phyloP scores from a whole-genome alignment of 2,113 vertebrate species.

The Tragelaphus imberbis region DNA sequence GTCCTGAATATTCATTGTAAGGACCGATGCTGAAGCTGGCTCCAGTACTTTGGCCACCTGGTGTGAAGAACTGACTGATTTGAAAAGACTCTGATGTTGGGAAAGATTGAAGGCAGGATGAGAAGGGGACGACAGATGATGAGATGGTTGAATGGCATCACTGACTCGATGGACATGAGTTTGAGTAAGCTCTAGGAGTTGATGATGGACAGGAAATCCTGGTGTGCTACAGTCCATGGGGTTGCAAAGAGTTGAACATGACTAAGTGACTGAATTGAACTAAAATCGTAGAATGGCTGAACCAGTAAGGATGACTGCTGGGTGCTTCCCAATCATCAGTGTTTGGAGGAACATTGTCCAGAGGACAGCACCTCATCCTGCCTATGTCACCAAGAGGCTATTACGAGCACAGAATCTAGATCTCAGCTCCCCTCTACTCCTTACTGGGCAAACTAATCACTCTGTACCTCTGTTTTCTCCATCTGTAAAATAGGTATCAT shows the following conservation, averaged over 20 bases:
- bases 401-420: background rate
- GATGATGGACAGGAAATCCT: background rate
- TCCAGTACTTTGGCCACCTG: background rate
- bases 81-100: background rate
- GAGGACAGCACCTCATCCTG: background rate
- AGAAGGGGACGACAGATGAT: background rate
- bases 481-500: background rate
- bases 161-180: background rate
- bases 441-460: background rate
- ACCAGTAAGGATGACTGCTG: background rate
- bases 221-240: background rate
- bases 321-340: rapidly evolving
- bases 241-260: background rate
- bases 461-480: background rate
- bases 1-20: background rate
- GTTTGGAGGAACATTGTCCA: background rate
- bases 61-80: background rate
- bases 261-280: background rate
- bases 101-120: background rate
- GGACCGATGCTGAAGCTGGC: background rate
- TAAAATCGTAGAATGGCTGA: background rate
- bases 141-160: background rate
- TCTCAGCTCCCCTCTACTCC: background rate
- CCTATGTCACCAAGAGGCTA: background rate
- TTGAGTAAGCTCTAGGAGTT: background rate